Conservation (phyloP, 2,113 vertebrate species). For the Leucopsar rothschildi region DNA sequence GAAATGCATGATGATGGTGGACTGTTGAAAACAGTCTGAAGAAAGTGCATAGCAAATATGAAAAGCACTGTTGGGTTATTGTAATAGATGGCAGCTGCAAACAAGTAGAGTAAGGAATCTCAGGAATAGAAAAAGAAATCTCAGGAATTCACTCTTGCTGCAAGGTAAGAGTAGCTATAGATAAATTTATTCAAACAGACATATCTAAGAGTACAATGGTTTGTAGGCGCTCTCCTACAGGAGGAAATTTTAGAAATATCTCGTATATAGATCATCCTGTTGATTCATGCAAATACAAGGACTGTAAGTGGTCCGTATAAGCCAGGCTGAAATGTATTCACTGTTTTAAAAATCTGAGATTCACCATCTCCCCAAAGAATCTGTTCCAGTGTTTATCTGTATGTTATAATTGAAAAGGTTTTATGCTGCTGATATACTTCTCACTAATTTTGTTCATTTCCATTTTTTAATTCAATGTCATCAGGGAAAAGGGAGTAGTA, state of each 20-base stretch:
- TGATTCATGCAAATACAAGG: neutral
- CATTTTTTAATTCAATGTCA: neutral
- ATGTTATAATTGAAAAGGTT: neutral
- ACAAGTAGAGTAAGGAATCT: neutral
- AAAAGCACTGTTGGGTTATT: neutral
- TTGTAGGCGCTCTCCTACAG: neutral
- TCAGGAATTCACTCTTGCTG: neutral
- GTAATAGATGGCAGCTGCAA: neutral
- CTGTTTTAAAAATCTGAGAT: neutral
- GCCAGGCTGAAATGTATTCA: neutral
- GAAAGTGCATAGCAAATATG: neutral
- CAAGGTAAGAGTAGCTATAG: neutral
- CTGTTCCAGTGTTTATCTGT: neutral
- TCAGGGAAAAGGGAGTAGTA: neutral
- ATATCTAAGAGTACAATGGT: fast-evolving
- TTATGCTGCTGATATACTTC: neutral
- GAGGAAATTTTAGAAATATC: neutral
- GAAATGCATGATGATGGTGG: neutral
- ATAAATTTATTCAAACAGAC: neutral
- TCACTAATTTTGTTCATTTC: neutral
- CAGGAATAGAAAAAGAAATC: neutral
- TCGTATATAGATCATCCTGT: fast-evolving
- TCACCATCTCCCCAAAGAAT: neutral
- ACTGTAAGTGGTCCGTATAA: neutral
- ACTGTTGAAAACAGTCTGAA: neutral